Conservation (phyloP, 2,797 vertebrate species). For the Hapalemur alaotrensis region DNA sequence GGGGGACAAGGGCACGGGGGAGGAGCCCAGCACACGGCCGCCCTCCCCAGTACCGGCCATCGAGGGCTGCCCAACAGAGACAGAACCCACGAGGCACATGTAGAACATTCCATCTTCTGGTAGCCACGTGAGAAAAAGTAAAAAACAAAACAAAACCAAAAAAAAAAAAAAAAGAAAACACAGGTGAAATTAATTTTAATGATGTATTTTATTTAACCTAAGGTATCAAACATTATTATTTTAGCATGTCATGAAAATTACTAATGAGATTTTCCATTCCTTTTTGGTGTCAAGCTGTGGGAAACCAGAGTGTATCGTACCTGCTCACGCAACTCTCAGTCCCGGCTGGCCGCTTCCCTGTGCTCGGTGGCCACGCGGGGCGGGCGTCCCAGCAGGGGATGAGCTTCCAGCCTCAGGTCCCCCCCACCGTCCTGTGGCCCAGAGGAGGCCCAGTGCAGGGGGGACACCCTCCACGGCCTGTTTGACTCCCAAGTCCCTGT, state of each 20-base stretch:
- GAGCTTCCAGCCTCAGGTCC: background rate
- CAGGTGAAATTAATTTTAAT: constrained; percentile 56
- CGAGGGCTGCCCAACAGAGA: background rate
- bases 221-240: constrained; percentile 50
- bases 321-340: background rate
- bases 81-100: rapidly evolving
- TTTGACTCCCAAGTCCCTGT: background rate
- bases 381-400: rapidly evolving
- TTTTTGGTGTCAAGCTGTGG: background rate
- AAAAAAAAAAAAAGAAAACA: background rate
- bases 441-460: background rate
- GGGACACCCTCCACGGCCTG: background rate
- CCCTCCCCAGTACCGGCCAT: background rate
- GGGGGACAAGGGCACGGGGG: background rate
- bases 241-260: constrained; percentile 45
- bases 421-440: background rate
- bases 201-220: constrained; percentile 53
- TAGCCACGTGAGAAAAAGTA: background rate
- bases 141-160: background rate
- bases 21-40: background rate
- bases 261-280: constrained; percentile 18
- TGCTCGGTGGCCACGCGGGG: rapidly evolving
- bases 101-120: background rate
- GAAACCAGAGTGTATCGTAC: background rate
- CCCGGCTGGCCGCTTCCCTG: background rate